phyloP scores from a whole-genome alignment of 37 sponge, comb jelly and placozoan genomes.

The Oscarella lobularis region DNA sequence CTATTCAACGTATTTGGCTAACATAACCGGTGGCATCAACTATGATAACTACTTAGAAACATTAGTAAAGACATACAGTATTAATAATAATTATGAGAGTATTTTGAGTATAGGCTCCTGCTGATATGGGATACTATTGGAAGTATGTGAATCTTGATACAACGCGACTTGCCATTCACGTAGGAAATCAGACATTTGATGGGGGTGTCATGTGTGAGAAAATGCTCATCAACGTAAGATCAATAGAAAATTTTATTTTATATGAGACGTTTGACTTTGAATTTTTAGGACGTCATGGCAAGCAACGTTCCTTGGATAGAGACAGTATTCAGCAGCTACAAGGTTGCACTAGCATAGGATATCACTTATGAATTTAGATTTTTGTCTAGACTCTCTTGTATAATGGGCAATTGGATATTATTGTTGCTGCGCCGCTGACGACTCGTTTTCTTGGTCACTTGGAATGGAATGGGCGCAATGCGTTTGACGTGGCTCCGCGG shows the following conservation, averaged over 20 bases:
- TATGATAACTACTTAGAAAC: slow-evolving; percentile 56
- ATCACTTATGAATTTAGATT: too few relatives aligned
- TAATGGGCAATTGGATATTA: slow-evolving; percentile 81
- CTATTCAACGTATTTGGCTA: slow-evolving; percentile 65
- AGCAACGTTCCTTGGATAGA: too few relatives aligned
- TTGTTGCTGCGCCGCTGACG: slow-evolving; percentile 69
- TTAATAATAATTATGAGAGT: background rate
- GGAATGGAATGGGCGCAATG: slow-evolving; percentile 49
- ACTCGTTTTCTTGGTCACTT: slow-evolving; percentile 34
- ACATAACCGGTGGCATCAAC: slow-evolving; percentile 61
- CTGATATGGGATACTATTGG: slow-evolving; percentile 45
- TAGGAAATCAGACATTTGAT: slow-evolving; percentile 61
- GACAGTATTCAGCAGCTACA: too few relatives aligned
- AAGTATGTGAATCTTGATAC: slow-evolving; percentile 21
- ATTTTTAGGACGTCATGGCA: too few relatives aligned
- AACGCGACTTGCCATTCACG: slow-evolving; percentile 53
- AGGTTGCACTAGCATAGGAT: too few relatives aligned
- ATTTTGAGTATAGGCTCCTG: slow-evolving; percentile 28
- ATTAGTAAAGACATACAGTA: slow-evolving; percentile 12
- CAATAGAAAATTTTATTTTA: too few relatives aligned
- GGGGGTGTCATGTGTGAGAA: slow-evolving; percentile 38
- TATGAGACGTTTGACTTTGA: too few relatives aligned
- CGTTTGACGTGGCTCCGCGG: slow-evolving; percentile 32
- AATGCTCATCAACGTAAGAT: too few relatives aligned
- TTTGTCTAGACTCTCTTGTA: slow-evolving; percentile 35